A percentile compares a stretch with the other conserved stretches of the same genome.
Conservation (phyloP, 2,888 invertebrate genomes). For the Palloptera scutellata region DNA sequence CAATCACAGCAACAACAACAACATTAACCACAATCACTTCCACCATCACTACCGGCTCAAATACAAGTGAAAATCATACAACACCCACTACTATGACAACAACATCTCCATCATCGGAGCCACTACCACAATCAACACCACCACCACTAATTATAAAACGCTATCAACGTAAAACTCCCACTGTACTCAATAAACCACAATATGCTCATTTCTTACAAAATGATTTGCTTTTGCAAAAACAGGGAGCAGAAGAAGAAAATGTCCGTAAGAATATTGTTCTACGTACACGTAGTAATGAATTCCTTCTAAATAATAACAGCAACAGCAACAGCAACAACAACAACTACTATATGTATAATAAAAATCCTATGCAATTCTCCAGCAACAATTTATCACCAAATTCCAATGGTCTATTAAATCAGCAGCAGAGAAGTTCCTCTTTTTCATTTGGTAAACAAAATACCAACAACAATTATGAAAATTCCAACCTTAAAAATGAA, state of each 20-base stretch:
- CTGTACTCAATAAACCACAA: constrained; percentile 57
- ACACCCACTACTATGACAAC: not conserved
- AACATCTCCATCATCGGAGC: not conserved
- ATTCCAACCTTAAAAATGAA: constrained; percentile 24
- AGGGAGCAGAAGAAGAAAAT: constrained; percentile 4
- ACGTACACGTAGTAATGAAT: constrained; percentile 47
- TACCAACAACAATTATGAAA: constrained; percentile 31
- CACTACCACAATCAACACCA: constrained; percentile 18
- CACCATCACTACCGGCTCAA: not conserved
- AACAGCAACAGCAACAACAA: constrained; percentile 23
- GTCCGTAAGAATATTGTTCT: constrained; percentile 25
- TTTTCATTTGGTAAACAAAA: constrained; percentile 31
- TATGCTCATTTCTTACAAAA: constrained; percentile 58
- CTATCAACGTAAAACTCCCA: constrained; percentile 41
- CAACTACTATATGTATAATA: constrained; percentile 2
- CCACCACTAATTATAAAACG: constrained; percentile 7
- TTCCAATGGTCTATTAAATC: too few species aligned
- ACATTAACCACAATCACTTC: constrained; percentile 12
- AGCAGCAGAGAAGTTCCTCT: constrained; percentile 25
- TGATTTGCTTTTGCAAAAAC: constrained; percentile 38
- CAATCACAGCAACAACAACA: constrained; percentile 16
- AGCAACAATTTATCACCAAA: not conserved
- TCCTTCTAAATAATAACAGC: constrained; percentile 25
- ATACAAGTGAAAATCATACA: not conserved
- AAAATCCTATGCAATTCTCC: not conserved